Evolutionary conservation across 2,888 invertebrate species (phyloP).

Genomic region (Mythimna lalbum): DNA sequence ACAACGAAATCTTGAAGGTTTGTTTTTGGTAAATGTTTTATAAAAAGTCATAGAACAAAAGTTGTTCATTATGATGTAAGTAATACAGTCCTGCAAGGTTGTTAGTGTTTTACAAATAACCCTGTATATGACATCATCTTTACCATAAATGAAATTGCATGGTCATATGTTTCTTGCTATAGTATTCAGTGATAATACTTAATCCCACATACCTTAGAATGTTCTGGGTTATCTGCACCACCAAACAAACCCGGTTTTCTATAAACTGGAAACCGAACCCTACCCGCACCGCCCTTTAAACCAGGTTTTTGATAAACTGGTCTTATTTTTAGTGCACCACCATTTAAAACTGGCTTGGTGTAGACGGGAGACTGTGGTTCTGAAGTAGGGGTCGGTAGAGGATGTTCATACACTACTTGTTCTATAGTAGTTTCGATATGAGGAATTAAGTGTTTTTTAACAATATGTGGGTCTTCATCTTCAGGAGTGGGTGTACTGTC

Average conservation of each 20-base stretch:
- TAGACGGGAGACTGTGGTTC: constrained; percentile 72
- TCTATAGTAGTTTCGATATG: constrained; percentile 81
- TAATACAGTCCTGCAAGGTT: too few relatives aligned
- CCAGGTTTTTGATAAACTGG: constrained; percentile 72
- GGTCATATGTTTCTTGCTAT: constrained; percentile 1
- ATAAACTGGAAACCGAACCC: constrained; percentile 65
- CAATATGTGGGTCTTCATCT: constrained; percentile 81
- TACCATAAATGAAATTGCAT: not conserved
- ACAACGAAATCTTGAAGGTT: too few relatives aligned
- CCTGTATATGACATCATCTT: not conserved
- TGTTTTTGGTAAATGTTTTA: too few relatives aligned
- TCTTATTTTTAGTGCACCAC: constrained; percentile 65
- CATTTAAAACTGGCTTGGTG: constrained; percentile 75
- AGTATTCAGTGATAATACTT: not conserved
- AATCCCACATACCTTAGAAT: constrained; percentile 69
- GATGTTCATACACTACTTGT: constrained; percentile 79
- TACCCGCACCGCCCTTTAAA: constrained; percentile 60
- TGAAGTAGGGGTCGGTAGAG: constrained; percentile 77
- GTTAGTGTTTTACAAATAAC: too few relatives aligned
- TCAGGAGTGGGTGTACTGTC: constrained; percentile 66
- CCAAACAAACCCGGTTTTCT: constrained; percentile 71
- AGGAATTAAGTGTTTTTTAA: constrained; percentile 82
- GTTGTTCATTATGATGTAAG: too few relatives aligned
- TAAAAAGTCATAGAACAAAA: too few relatives aligned
- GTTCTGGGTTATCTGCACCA: constrained; percentile 65